Conservation (phyloP, 2,113 vertebrate genomes). For the Thunnus maccoyii region DNA sequence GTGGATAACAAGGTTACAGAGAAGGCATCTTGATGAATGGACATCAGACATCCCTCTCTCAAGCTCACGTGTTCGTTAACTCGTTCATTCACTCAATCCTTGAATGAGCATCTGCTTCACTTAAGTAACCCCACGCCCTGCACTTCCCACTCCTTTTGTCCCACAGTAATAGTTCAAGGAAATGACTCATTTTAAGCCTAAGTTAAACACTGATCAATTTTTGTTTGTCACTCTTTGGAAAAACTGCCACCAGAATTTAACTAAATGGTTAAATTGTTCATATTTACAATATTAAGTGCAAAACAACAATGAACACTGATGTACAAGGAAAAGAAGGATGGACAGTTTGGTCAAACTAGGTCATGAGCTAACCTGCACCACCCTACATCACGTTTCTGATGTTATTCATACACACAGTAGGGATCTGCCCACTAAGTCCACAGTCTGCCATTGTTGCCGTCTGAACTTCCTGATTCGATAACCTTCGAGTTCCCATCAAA, state of each 20-base stretch:
- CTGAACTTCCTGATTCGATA: background rate
- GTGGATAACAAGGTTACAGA: conserved; percentile 68
- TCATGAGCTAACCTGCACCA: background rate
- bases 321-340: background rate
- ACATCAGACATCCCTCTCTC: conserved; percentile 16
- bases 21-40: conserved; percentile 41
- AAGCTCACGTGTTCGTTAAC: conserved; percentile 15
- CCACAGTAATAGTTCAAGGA: background rate
- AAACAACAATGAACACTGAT: background rate
- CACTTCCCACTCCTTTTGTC: background rate
- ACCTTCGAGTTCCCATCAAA: background rate
- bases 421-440: background rate
- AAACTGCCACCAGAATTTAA: background rate
- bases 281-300: background rate
- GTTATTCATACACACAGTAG: background rate
- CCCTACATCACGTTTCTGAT: background rate
- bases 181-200: background rate
- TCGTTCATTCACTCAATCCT: conserved; percentile 41
- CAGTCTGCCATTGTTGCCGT: conserved; percentile 1
- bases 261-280: background rate
- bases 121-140: background rate
- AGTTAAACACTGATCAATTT: background rate
- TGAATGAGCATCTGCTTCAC: conserved; percentile 53
- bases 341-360: conserved; percentile 17
- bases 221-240: background rate